Base-by-base conservation (phyloP, 2,888 invertebrate genomes). In the Drosophila algonquin region DNA sequence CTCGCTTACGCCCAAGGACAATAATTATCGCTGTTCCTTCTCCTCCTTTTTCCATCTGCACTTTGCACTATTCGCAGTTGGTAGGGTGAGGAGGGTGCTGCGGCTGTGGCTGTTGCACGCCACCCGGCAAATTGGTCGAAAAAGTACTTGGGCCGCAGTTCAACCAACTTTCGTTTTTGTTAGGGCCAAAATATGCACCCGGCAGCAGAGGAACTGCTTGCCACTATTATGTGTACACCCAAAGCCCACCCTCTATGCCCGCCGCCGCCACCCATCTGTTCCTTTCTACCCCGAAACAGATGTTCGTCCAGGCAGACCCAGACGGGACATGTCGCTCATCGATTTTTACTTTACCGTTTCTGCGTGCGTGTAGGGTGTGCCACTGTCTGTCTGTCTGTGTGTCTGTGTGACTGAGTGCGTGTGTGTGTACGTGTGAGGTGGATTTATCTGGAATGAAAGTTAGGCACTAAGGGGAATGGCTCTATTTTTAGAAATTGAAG, bases 141-240 rank as follows among this genome's bases (percentile, higher is more conserved):
- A 40, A 40, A 40, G 14, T 14, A n/a, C n/a, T 56, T 35, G 56
- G 76, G 81, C 74, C 72, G 87, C 88, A 86, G 86, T 86, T 86
- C 86, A 88, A 76, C 81, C 81, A 86, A 86, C 86, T 86, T 86
- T 86, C 87, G 71, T 80, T 86, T 85, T 86, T 85, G 80, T 83
- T 83, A 68, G 81, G 77, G 70, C 80, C 79, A 59, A 85, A 81
- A 77, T 60, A 30, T 82, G 81, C 82, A 78, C 57, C 53, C 57
- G 32, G 40, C 45, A 51, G 67, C 50, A n/a, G 50, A 59, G 30
- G 50, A 64, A 40, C 7, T 8, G 8, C 30, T 7, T 8, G 8
- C 30, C 1, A 30, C 50, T 45, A 46, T 40, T 56, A 60, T 47
- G 10, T 44, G 60, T 60, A 63, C 61, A 53, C 57, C 53, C 65